Conservation (phyloP, 2,113 vertebrate species). For the rabbit (Oryctolagus cuniculus) region DNA sequence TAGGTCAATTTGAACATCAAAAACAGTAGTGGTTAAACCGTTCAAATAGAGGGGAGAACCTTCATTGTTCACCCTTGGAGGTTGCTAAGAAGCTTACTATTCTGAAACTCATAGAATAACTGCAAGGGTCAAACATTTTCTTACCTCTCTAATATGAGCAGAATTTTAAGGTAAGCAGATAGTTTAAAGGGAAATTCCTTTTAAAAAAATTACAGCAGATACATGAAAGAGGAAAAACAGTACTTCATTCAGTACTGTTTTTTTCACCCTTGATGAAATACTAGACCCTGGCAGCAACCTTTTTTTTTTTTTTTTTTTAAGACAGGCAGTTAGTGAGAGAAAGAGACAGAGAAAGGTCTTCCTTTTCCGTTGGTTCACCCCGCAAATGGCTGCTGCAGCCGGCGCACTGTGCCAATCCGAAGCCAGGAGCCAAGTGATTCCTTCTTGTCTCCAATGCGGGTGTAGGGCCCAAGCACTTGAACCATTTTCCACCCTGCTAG, state of each 20-base stretch:
- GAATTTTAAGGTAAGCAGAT: not conserved
- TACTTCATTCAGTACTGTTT: not conserved
- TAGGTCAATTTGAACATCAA: not conserved
- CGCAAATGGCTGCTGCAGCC: too few relatives aligned
- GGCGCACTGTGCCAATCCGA: too few relatives aligned
- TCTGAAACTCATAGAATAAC: not conserved
- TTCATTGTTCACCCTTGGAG: not conserved
- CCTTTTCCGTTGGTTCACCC: too few relatives aligned
- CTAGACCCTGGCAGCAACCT: not conserved
- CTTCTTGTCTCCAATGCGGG: too few relatives aligned
- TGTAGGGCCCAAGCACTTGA: too few relatives aligned
- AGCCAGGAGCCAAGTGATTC: too few relatives aligned
- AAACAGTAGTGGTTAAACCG: not conserved
- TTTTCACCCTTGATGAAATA: not conserved
- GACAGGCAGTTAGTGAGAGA: too few relatives aligned
- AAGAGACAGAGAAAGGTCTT: too few relatives aligned
- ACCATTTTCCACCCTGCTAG: not conserved
- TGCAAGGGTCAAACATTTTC: not conserved
- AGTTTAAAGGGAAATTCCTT: constrained; percentile 37
- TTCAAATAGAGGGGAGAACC: not conserved
- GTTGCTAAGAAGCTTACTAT: not conserved
- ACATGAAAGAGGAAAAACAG: not conserved
- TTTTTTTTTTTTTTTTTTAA: too few relatives aligned
- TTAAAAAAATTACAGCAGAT: not conserved
- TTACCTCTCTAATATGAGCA: not conserved